phyloP scores from a whole-genome alignment of 2,113 vertebrate species.

The zebrafish (Danio rerio) region DNA sequence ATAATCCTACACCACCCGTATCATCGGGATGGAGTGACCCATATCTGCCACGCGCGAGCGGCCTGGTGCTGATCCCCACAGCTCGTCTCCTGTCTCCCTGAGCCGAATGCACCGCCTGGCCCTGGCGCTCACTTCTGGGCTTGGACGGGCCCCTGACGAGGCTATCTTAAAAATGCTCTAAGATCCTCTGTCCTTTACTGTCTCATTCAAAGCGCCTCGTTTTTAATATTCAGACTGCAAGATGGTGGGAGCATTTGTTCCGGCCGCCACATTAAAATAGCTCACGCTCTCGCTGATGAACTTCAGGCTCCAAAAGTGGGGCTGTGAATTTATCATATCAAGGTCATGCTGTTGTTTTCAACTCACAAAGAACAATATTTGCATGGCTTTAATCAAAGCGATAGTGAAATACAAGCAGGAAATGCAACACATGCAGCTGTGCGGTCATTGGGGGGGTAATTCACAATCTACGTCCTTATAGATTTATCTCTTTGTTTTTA shows the following conservation, averaged over 20 bases:
- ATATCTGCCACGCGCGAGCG: slow-evolving; percentile 65
- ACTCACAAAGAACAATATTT: slow-evolving; percentile 46
- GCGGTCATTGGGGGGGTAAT: slow-evolving; percentile 40
- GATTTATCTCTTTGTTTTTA: slow-evolving; percentile 20
- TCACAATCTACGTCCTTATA: slow-evolving; percentile 44
- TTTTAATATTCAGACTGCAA: slow-evolving; percentile 83
- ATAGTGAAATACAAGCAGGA: slow-evolving; percentile 46
- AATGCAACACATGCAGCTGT: slow-evolving; percentile 2
- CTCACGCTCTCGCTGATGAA: slow-evolving; percentile 43
- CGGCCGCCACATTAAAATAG: slow-evolving; percentile 62
- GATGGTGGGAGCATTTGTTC: slow-evolving; percentile 77
- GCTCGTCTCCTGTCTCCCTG: slow-evolving; percentile 47
- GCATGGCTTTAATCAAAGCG: slow-evolving; percentile 50
- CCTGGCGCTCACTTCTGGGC: slow-evolving; percentile 76
- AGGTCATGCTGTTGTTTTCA: slow-evolving; percentile 51
- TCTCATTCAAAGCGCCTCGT: slow-evolving; percentile 78
- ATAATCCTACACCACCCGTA: slow-evolving; percentile 37
- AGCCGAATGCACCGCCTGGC: slow-evolving; percentile 57
- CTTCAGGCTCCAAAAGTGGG: slow-evolving; percentile 52
- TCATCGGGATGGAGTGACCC: slow-evolving; percentile 65
- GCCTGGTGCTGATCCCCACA: slow-evolving; percentile 58
- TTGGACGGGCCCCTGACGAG: slow-evolving; percentile 71
- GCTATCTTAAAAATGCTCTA: slow-evolving; percentile 77
- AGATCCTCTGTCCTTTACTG: slow-evolving; percentile 82
- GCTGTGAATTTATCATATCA: slow-evolving; percentile 56